phyloP scores from a whole-genome alignment of 2,113 vertebrate genomes.

The Sceloporus tristichus region DNA sequence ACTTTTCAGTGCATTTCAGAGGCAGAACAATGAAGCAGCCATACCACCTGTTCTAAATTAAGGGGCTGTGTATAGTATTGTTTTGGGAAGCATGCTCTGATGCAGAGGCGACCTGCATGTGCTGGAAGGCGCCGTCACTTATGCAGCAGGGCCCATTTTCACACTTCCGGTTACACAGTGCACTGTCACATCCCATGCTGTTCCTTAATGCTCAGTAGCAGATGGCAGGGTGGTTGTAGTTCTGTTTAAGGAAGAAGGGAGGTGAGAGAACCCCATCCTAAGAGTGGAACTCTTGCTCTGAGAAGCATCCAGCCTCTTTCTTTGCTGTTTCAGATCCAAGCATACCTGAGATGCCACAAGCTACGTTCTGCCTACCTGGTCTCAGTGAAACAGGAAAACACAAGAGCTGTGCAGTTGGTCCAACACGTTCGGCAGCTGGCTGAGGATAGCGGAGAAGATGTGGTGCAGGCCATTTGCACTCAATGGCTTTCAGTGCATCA shows the following conservation, averaged over 20 bases:
- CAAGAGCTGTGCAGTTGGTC: slow-evolving; percentile 85
- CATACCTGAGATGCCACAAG: slow-evolving; percentile 90
- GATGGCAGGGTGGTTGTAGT: neutral
- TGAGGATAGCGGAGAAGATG: slow-evolving; percentile 81
- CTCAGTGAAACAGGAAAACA: slow-evolving; percentile 89
- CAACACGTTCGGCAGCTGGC: slow-evolving; percentile 88
- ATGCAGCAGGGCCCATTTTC: neutral
- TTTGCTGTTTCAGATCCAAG: slow-evolving; percentile 84
- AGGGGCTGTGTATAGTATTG: too few species aligned
- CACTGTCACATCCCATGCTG: neutral
- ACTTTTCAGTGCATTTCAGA: neutral
- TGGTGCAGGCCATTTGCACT: slow-evolving; percentile 91
- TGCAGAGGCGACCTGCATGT: neutral
- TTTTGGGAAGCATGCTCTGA: neutral
- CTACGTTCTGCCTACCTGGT: slow-evolving; percentile 93
- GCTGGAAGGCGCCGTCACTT: neutral
- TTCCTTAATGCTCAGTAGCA: neutral
- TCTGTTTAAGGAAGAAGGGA: neutral
- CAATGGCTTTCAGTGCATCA: slow-evolving; percentile 93
- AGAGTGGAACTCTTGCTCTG: neutral
- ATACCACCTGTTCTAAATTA: neutral
- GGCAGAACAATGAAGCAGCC: fast-evolving
- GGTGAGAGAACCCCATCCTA: neutral
- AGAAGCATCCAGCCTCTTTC: neutral
- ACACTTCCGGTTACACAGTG: neutral